Percentiles rank a stretch among this genome's conserved stretches.
These are phyloP conservation scores for Miltochrista miniata DNA, from an alignment of 2,888 invertebrate genomes.

Conservation along the genomic window DNA sequence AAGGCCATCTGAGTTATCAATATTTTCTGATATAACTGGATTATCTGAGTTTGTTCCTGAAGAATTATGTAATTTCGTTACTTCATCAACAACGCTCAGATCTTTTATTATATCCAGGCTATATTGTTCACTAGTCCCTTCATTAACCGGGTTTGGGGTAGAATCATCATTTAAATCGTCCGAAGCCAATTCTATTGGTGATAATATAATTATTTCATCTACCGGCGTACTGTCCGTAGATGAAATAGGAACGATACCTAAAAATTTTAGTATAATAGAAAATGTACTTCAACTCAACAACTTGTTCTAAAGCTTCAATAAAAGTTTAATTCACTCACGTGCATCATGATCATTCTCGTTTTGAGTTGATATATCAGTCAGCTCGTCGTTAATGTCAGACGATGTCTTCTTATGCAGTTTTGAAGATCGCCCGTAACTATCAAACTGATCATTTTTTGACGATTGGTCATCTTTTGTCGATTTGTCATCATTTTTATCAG, in stretches of 20 bases:
- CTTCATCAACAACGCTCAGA: neutral
- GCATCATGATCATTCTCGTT: neutral
- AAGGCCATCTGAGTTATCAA: neutral
- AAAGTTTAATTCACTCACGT: neutral
- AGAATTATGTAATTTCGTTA: neutral
- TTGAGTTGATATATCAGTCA: neutral
- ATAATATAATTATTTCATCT: slow-evolving; percentile 20
- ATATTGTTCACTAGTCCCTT: neutral
- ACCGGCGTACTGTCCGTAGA: neutral
- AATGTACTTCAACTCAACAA: neutral
- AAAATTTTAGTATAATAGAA: neutral
- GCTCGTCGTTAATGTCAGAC: neutral
- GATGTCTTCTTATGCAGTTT: neutral
- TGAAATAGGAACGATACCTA: neutral
- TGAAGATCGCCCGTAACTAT: neutral
- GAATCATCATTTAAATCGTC: slow-evolving; percentile 17
- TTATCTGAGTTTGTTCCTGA: neutral
- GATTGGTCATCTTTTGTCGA: neutral
- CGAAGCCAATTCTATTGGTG: slow-evolving; percentile 23
- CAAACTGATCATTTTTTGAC: neutral
- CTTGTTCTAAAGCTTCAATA: neutral
- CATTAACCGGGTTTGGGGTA: neutral
- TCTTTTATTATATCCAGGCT: neutral
- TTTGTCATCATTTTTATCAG: neutral
- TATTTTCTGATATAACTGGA: neutral